Base-by-base conservation (phyloP, 2,888 invertebrate species). In the Leptura quadrifasciata region DNA sequence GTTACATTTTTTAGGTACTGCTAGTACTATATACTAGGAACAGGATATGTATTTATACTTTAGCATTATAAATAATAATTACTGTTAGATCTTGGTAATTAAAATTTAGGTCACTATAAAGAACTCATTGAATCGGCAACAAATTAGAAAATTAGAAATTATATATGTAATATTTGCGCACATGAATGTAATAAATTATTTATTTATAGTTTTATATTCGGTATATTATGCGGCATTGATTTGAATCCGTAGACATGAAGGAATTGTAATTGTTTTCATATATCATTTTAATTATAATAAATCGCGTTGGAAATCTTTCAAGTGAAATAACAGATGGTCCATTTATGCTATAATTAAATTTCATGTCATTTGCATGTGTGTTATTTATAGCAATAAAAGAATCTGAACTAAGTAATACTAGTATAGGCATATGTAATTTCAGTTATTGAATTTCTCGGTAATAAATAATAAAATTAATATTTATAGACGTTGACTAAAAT, bases 391-490 rank as follows among this genome's bases (percentile, higher is more conserved):
- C 63, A 39, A 35, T 39, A 63, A 17, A 39, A 12, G 9, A 63
- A 31, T 63, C 9, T 17, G 63, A 63, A 63, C 63, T 18, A 39
- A n/a, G 18, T 63, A 39, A 35, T 18, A 18, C 35, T 63, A 20
- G 63, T 39, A 63, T 17, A 18, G 9, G 31, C 63, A 39, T 20
- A 39, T 63, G 39, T 60, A 63, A 63, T 17, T 31, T 39, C 63
- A 39, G n/a, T 63, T 63, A 63, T 63, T 63, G 20, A 31, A 63
- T 17, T 24, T 20, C 17, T 1, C n/a, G n/a, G 52, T 57, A 1
- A 71, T 71, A 71, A 71, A 71, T 71, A 71, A 71, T 47, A 47
- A 39, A 18, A 24, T 47, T 60, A 52, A 47, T 35, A 71, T 35
- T 71, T 60, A 60, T 52, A 57, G 47, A 35, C 52, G 60, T 60